Evolutionary conservation across 2,888 invertebrate species (phyloP), one percentile per base, ranked within the genome.

Genomic region (Scelioninae gen. 2): DNA sequence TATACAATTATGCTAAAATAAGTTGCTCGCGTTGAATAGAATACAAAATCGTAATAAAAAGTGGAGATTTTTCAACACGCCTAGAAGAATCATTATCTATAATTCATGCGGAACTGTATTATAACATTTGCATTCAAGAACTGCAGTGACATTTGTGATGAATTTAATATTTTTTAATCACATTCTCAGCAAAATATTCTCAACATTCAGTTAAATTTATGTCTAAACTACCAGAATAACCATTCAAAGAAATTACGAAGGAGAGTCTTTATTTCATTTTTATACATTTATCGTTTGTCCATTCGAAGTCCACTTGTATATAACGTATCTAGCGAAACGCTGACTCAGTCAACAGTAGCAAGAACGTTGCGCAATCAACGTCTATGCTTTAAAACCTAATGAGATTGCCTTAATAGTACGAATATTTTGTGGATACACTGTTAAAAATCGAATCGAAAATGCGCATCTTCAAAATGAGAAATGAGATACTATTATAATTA

Each of bases 331-430:
- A 28, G 31, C 39, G 31, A 28, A 55, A 37, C 33, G 46, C 16
- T 46, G 50, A 33, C 50, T 31, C 33, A 16, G 37, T 31, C 50
- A 41, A 50, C 37, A 46, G 53, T 18, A 46, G 52, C 37, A 33
- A 58, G 60, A 68, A 60, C 43, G 16, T 43, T 25, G 64, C 52
- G 35, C 15, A 46, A 58, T 53, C 55, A 57, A 64, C 41, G 52
- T 70, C 64, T 68, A 55, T 65, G 6, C 28, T 25, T 74, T 75
- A 71, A 73, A 76, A 76, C 74, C 73, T 77, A 77, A 61, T 71
- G 73, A 76, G 58, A 74, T 76, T 63, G 73, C 45, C 64, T 46
- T 70, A 70, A 43, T 48, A 63, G 31, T 63, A 63, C 48, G 33
- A 60, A 46, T 64, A 58, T 39, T 52, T 58, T 55, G 33, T 43